Percentiles rank a stretch among this genome's conserved stretches.
phyloP scores from a whole-genome alignment of 2,113 vertebrate genomes.

The Microtus oregoni region DNA sequence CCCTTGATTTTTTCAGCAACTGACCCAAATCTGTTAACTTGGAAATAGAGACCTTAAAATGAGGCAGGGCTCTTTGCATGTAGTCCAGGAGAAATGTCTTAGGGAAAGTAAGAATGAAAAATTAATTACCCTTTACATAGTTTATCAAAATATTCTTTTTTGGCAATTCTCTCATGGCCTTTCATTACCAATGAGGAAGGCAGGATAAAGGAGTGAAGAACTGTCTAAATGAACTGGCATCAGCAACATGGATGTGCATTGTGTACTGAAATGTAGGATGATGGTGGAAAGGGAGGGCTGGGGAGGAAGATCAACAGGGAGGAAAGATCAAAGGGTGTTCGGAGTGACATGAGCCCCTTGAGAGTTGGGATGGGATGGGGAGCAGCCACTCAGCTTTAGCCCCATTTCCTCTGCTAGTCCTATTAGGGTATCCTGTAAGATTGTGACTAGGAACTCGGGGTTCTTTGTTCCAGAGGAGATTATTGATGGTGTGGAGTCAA shows the following conservation, averaged over 20 bases:
- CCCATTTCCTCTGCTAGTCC: background rate
- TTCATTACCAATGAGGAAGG: background rate
- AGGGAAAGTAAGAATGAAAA: background rate
- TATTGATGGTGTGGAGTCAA: slow-evolving; percentile 25
- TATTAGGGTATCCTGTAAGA: background rate
- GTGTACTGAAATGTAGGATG: background rate
- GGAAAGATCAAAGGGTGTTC: fast-evolving
- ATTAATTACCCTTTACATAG: background rate
- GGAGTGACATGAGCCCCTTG: background rate
- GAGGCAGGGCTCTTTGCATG: background rate
- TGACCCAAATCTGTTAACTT: background rate
- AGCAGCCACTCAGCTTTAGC: background rate
- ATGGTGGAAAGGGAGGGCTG: background rate
- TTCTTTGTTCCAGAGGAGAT: slow-evolving; percentile 69
- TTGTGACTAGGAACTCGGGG: background rate
- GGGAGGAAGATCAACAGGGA: background rate
- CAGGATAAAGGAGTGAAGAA: background rate
- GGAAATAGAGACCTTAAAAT: background rate
- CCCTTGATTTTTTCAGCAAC: background rate
- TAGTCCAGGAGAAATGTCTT: background rate
- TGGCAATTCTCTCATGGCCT: background rate
- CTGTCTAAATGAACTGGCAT: slow-evolving; percentile 1
- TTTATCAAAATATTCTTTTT: background rate
- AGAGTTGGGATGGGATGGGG: background rate
- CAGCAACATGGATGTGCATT: background rate